Evolutionary conservation across 2,113 vertebrate species (phyloP), one percentile per base, ranked within the genome.

Genomic region (Oxyruncus cristatus): DNA sequence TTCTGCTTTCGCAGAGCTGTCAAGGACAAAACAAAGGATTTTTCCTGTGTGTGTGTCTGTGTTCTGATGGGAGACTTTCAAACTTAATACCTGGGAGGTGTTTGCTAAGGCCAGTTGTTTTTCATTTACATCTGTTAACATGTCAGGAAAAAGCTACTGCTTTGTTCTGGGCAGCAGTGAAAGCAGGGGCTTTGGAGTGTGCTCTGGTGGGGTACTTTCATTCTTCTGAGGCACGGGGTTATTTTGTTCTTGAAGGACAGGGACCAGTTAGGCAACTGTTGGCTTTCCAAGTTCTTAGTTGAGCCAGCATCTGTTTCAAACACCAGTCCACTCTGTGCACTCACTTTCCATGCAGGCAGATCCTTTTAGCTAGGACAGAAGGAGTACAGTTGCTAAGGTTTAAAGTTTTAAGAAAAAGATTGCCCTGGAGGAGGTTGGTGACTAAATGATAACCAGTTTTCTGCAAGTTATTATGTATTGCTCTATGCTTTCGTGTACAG

Each of bases 401-500:
- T 59, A 28, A 68, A n/a, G n/a, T 49, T 72, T 20, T 63, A 28
- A 66, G 23, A 35, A 53, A 11, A 56, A 39, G 21, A 30, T 39
- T 35, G 14, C 24, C 0, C 0, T 30, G 9, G 13, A 61, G 37
- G 14, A 66, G 11, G 11, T 44, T 71, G 27, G 18, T 85, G 18
- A 62, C 5, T 26, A 44, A 46, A 32, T 21, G 30, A 46, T 56
- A 82, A 44, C 10, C 6, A 44, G 9, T 71, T 85, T 27, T 6
- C 19, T 85, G 11, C 12, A 52, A 21, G 12, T 39, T 68, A 32
- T 13, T n/a, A 14, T 9, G 6, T 74, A 47, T 7, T 78, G 11
- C 9, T 47, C 20, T n/a, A 0, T 52, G 18, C 12, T 67, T 4
- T 26, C 2, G 7, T 5, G 4, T 23, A 3, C 10, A 7, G 8